A percentile compares a stretch with the other conserved stretches of the same genome.
These are phyloP conservation scores for Hypolimnas misippus DNA, from an alignment of 2,888 invertebrate genomes.

Conservation along the genomic window DNA sequence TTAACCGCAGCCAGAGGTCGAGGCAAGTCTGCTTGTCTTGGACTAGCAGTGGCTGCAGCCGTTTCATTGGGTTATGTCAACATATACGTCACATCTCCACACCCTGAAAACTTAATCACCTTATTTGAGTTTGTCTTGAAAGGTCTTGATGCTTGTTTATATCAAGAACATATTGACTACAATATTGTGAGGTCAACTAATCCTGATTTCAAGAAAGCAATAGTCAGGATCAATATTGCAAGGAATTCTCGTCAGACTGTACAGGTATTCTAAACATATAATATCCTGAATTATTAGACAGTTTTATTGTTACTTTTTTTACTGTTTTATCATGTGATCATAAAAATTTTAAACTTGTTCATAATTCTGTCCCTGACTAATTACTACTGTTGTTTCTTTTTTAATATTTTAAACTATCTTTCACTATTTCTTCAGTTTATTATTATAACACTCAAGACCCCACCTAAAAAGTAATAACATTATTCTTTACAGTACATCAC, in stretches of 20 bases:
- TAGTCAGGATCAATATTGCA: constrained; percentile 95
- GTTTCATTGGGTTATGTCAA: constrained; percentile 94
- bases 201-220: constrained; percentile 97
- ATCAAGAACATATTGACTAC: constrained; percentile 98
- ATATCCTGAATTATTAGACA: neutral
- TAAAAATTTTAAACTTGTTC: too few species aligned
- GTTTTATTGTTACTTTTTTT: too few species aligned
- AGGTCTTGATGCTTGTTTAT: constrained; percentile 96
- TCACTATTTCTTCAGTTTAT: too few species aligned
- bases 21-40: constrained; percentile 99
- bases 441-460: too few species aligned
- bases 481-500: constrained; percentile 95
- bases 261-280: constrained; percentile 83
- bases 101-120: constrained; percentile 98
- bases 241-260: constrained; percentile 96
- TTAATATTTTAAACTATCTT: too few species aligned
- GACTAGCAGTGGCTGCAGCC: constrained; percentile 94
- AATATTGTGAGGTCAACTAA: constrained; percentile 97
- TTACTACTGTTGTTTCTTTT: too few species aligned
- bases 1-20: constrained; percentile 98
- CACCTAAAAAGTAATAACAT: too few species aligned
- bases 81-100: constrained; percentile 98
- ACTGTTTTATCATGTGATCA: too few species aligned
- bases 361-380: too few species aligned
- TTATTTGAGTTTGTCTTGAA: constrained; percentile 98